A percentile compares a stretch with the other conserved stretches of the same genome.
phyloP scores from a whole-genome alignment of 2,113 vertebrate genomes.

The Grammomys surdaster region DNA sequence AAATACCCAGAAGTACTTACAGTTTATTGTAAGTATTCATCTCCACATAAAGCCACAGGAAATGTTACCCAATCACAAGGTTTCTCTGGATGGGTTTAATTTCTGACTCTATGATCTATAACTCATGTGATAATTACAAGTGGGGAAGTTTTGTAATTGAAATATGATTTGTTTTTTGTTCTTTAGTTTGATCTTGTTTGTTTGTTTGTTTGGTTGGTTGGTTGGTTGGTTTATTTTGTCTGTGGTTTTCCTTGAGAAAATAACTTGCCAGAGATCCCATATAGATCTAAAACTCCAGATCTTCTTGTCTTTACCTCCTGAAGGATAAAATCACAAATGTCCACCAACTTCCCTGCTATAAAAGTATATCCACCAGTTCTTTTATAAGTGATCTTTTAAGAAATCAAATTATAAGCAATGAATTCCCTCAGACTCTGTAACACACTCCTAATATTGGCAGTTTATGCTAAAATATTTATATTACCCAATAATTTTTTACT shows the following conservation, averaged over 20 bases:
- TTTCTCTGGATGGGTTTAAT: not conserved
- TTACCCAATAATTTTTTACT: not conserved
- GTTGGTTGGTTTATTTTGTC: not conserved
- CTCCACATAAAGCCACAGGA: not conserved
- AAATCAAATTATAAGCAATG: not conserved
- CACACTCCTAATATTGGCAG: not conserved
- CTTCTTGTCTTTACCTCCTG: not conserved
- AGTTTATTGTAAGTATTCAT: not conserved
- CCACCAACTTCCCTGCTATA: not conserved
- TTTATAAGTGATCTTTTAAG: not conserved
- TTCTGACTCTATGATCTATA: not conserved
- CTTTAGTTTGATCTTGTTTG: not conserved
- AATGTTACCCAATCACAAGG: not conserved
- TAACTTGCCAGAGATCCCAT: too few species aligned
- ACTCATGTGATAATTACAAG: not conserved
- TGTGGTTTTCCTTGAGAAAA: not conserved
- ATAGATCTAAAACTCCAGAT: not conserved
- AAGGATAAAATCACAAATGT: not conserved
- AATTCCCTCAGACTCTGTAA: not conserved
- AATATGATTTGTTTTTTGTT: not conserved
- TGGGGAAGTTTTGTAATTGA: not conserved
- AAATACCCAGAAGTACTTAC: not conserved
- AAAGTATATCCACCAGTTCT: not conserved
- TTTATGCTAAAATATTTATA: not conserved
- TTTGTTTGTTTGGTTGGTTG: not conserved